Conservation (phyloP, 1,140 invertebrate genomes). For the Musca domestica region DNA sequence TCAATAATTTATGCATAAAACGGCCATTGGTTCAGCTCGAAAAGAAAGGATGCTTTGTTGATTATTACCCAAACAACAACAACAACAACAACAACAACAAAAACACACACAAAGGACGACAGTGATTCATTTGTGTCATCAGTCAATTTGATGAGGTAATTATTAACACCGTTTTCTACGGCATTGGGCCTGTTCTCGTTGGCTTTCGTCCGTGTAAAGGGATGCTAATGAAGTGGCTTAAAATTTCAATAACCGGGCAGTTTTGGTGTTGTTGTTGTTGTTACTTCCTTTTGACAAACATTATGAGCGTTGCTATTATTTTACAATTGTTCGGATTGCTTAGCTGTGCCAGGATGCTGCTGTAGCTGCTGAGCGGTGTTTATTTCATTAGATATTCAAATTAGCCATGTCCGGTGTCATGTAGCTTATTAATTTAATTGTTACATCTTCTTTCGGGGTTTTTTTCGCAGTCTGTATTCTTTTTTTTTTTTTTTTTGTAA, state of each 20-base stretch:
- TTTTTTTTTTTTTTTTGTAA: slow-evolving; percentile 9
- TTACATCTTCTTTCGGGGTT: slow-evolving; percentile 29
- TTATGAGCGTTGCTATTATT: too few species aligned
- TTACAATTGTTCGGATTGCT: too few species aligned
- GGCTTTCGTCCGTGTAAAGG: slow-evolving; percentile 25
- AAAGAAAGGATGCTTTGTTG: not conserved
- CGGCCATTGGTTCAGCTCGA: not conserved
- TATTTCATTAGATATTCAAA: slow-evolving; percentile 3
- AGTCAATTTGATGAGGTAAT: slow-evolving; percentile 55
- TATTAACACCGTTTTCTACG: slow-evolving; percentile 41
- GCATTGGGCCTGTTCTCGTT: not conserved
- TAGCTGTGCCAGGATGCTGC: too few species aligned
- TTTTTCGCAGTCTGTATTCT: not conserved
- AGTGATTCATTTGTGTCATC: slow-evolving; percentile 54
- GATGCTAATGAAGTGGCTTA: slow-evolving; percentile 10
- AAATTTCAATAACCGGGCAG: not conserved
- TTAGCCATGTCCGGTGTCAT: slow-evolving; percentile 1
- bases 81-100: too few species aligned
- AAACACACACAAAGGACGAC: slow-evolving; percentile 40
- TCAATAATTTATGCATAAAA: slow-evolving; percentile 18
- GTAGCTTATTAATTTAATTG: slow-evolving; percentile 51
- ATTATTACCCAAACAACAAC: slow-evolving; percentile 5
- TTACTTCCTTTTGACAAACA: too few species aligned
- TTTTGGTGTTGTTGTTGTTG: too few species aligned
- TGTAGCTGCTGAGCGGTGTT: not conserved